These are phyloP conservation scores for Prionace glauca DNA, from an alignment of 2,797 vertebrate species.

Conservation along the genomic window DNA sequence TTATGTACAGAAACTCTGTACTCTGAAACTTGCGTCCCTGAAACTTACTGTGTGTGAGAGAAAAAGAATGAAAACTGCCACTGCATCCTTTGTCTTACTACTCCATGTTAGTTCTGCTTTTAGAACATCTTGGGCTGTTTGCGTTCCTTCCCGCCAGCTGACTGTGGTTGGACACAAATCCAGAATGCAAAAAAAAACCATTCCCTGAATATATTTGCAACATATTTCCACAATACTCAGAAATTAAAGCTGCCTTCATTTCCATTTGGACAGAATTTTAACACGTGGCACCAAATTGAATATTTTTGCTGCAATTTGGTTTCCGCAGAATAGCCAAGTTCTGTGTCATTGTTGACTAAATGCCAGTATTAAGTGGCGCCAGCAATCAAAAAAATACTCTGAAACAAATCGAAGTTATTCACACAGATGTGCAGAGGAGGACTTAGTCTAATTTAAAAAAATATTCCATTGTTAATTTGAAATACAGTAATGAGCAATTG, in stretches of 20 bases:
- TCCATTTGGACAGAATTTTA: neutral
- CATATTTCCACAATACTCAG: neutral
- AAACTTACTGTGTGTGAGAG: neutral
- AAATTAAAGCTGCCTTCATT: neutral
- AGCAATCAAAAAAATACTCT: neutral
- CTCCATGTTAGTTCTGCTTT: neutral
- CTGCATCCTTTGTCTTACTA: neutral
- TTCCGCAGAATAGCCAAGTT: neutral
- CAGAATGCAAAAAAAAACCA: neutral
- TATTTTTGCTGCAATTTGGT: conserved; percentile 14
- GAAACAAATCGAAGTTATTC: neutral
- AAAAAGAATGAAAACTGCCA: neutral
- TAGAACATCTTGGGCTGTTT: neutral
- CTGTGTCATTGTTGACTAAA: neutral
- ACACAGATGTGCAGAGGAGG: neutral
- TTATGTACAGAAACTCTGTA: neutral
- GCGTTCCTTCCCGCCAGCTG: neutral
- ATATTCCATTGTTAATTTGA: neutral
- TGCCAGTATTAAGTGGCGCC: neutral
- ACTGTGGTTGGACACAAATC: neutral
- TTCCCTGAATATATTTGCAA: neutral
- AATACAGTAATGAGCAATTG: neutral
- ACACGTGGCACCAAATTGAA: conserved; percentile 19
- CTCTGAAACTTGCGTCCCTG: neutral
- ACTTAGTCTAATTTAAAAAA: neutral